phyloP scores from a whole-genome alignment of 1,140 invertebrate species.

The Ectropis grisescens region DNA sequence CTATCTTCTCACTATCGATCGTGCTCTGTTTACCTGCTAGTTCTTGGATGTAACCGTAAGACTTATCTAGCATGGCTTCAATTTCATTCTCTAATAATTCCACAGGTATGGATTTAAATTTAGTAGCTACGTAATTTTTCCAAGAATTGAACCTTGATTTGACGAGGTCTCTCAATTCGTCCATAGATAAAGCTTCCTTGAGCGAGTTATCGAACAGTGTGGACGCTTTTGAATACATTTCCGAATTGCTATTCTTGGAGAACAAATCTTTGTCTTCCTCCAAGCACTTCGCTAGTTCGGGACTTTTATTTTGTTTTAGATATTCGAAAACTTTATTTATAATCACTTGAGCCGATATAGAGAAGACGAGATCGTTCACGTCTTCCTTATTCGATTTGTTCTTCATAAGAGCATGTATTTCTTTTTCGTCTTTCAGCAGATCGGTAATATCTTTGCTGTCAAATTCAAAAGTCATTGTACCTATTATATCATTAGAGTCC shows the following conservation, averaged over 20 bases:
- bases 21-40: conserved; percentile 33
- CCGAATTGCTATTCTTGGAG: conserved; percentile 29
- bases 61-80: conserved; percentile 45
- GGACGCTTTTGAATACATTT: conserved; percentile 42
- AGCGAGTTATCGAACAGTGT: conserved; percentile 48
- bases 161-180: conserved; percentile 39
- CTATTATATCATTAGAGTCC: conserved; percentile 24
- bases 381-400: conserved; percentile 38
- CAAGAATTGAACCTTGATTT: conserved; percentile 42
- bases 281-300: conserved; percentile 36
- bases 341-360: conserved; percentile 50
- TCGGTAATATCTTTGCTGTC: conserved; percentile 44
- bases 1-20: conserved; percentile 37
- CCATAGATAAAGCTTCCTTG: conserved; percentile 49
- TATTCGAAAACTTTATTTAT: conserved; percentile 56
- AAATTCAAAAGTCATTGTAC: conserved; percentile 39
- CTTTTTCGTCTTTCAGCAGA: conserved; percentile 43
- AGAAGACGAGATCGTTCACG: conserved; percentile 45
- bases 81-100: conserved; percentile 48
- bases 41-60: conserved; percentile 49
- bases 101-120: conserved; percentile 47
- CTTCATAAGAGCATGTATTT: conserved; percentile 36
- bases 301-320: conserved; percentile 42
- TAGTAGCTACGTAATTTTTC: conserved; percentile 43
- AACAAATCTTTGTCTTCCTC: conserved; percentile 33